These are phyloP conservation scores for Agapornis roseicollis DNA, from an alignment of 2,113 vertebrate species.

Conservation along the genomic window DNA sequence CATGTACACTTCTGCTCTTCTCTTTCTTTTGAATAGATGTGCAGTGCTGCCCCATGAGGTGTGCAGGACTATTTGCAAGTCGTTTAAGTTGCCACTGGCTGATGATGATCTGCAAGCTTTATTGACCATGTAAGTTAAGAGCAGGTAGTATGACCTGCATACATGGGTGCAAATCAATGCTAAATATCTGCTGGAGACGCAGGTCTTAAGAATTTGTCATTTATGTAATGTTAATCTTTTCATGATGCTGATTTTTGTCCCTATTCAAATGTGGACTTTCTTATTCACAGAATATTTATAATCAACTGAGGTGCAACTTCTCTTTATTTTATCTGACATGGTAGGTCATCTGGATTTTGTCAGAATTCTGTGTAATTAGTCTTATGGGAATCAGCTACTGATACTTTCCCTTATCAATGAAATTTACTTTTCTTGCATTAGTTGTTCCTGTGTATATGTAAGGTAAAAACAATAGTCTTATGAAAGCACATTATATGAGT, in stretches of 20 bases:
- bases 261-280: neutral
- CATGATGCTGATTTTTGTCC: neutral
- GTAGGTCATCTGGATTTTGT: neutral
- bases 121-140: constrained; percentile 78
- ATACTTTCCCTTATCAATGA: neutral
- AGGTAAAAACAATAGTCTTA: neutral
- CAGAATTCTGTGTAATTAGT: neutral
- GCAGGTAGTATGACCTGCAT: neutral
- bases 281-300: neutral
- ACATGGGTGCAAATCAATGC: neutral
- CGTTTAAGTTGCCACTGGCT: constrained; percentile 81
- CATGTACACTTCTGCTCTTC: neutral
- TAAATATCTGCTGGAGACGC: neutral
- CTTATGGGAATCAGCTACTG: neutral
- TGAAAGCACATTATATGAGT: neutral
- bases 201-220: neutral
- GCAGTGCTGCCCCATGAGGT: constrained; percentile 75
- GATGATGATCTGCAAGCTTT: constrained; percentile 78
- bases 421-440: neutral
- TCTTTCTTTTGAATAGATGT: constrained; percentile 72
- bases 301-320: neutral
- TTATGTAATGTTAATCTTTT: neutral
- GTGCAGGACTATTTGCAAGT: constrained; percentile 82
- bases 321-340: neutral
- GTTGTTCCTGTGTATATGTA: neutral